Base-by-base conservation (phyloP, 1,140 invertebrate genomes). In the Antheraea mylitta region DNA sequence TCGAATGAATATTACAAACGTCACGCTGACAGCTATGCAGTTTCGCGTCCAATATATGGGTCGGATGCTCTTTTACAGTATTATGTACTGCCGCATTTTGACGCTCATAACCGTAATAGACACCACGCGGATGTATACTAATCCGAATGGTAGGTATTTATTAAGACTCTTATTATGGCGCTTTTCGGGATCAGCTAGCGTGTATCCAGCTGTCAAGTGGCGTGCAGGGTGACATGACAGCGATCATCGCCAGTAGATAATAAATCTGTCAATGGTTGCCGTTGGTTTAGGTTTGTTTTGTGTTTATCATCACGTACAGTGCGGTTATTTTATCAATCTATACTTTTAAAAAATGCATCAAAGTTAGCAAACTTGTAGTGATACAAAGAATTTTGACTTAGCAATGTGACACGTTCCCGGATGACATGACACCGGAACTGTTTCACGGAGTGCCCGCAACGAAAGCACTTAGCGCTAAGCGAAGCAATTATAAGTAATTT, bases 401-500 rank as follows among this genome's bases (percentile, higher is more conserved):
- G 45, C 61, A 63, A 7, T 67, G 61, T 63, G 63, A 63, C 66
- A 67, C 58, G 62, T 42, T 64, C 66, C 63, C 60, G 66, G 13
- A 53, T 13, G 16, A 53, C 45, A 53, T 53, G 45, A 53, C 18
- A 36, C 60, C 60, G 60, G 60, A 83, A 81, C 83, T 77, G 86
- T 82, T 82, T 78, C 79, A 75, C 84, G 74, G 79, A 19, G 72
- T 70, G 79, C 66, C 78, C 71, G 74, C 90, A 91, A 91, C 90
- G 88, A 90, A 90, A 91, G 89, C 89, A 91, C 89, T 91, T 91
- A 90, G 78, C 86, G 79, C 79, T 88, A 89, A 91, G 85, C 89
- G 89, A 90, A 90, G 87, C 89, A 91, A 91, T 91, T 91, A 91
- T 90, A 89, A 91, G 87, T 88, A 90, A 90, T 91, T 90, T 86